Conservation (phyloP, 2,797 vertebrate species). For the Aselliscus stoliczkanus region DNA sequence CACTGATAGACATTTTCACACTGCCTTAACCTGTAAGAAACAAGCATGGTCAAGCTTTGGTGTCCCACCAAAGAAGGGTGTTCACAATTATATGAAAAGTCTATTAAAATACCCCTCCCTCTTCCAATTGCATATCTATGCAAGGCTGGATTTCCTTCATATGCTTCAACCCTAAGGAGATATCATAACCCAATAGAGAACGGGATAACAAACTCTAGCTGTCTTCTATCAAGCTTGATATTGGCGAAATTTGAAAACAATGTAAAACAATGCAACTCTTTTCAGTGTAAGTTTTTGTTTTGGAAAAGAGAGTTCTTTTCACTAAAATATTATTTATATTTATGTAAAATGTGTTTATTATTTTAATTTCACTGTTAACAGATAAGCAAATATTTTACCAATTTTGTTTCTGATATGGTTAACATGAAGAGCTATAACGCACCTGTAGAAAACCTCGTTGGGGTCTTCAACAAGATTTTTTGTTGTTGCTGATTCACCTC, state of each 20-base stretch:
- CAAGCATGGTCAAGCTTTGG: neutral
- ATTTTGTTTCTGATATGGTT: neutral
- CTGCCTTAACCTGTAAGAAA: neutral
- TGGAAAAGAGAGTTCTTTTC: conserved; percentile 28
- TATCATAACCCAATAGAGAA: neutral
- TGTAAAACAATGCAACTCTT: neutral
- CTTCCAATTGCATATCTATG: neutral
- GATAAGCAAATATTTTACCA: neutral
- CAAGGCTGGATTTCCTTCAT: neutral
- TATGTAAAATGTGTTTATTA: neutral
- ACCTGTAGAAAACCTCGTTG: neutral
- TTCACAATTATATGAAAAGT: neutral
- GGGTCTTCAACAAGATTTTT: neutral
- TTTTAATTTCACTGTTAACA: conserved; percentile 46
- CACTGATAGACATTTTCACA: neutral
- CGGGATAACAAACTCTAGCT: neutral
- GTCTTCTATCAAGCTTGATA: neutral
- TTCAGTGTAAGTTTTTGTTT: conserved; percentile 16
- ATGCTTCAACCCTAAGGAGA: neutral
- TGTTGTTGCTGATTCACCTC: neutral
- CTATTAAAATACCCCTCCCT: neutral
- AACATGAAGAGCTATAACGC: neutral
- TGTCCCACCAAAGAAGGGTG: neutral
- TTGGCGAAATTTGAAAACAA: neutral
- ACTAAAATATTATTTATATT: conserved; percentile 4